Evolutionary conservation across 2,888 invertebrate genomes (phyloP), one percentile per base, ranked within the genome.

Genomic region (Strigamia transsilvanica): DNA sequence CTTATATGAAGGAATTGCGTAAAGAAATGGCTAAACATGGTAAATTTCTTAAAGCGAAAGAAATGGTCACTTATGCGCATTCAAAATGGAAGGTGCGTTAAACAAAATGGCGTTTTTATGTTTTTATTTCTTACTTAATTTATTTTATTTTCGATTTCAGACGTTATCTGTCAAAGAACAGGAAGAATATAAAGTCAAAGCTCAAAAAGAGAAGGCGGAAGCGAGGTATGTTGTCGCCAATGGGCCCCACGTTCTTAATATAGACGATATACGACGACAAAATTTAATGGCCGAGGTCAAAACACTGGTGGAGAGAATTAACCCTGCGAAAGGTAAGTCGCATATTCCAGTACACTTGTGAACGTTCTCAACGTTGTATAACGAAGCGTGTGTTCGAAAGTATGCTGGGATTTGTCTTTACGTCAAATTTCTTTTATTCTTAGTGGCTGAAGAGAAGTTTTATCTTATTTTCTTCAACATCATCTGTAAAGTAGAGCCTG

Each of bases 381-480:
- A 10, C 42, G 2, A 42, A 42, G 2, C 42, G 12, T 42, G n/a
- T 27, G 1, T 27, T 27, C 27, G 3, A 1, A 42, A 42, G 42
- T 13, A 15, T 13, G 42, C 9, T 61, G 10, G n/a, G 3, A n/a
- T 9, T 61, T n/a, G 12, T 5, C 18, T 1, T 61, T 61, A 56
- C 6, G 15, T n/a, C 15, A 0, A 61, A 2, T 21, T 61, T 61
- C n/a, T 61, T 61, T 18, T 61, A n/a, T 23, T 23, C 23, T 2
- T 23, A 66, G 61, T 66, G 12, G 23, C 23, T 0, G 23, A 66
- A 18, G 61, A 66, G 18, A 66, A 66, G 23, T 86, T 87, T 80
- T 86, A 86, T 80, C 84, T 87, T 34, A 84, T 87, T n/a, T 85
- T 85, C 61, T 85, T 87, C 77, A 86, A 87, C 82, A 85, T 84